Evolutionary conservation across 1,140 invertebrate genomes (phyloP).

Genomic region (Danaus plexippus): DNA sequence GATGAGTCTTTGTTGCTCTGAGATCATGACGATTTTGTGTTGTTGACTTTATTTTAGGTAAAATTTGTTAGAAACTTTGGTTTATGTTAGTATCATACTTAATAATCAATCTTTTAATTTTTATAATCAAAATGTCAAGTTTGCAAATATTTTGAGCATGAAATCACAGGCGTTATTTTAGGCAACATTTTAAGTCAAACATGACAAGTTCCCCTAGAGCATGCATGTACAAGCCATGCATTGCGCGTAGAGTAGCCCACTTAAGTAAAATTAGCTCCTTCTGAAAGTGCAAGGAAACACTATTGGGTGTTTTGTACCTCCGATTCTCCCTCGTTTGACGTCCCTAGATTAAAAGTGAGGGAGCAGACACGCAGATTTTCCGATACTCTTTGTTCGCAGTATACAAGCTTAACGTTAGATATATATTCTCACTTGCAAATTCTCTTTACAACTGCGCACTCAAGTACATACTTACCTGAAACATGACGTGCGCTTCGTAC

Average conservation of each 20-base stretch:
- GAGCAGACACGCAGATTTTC: conserved; percentile 35
- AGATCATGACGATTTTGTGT: too few relatives aligned
- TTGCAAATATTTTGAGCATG: too few relatives aligned
- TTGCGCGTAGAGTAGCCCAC: conserved; percentile 59
- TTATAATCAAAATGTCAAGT: too few relatives aligned
- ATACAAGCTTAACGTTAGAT: conserved; percentile 21
- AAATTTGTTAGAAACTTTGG: too few relatives aligned
- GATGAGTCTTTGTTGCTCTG: too few relatives aligned
- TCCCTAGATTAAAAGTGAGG: conserved; percentile 50
- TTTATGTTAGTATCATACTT: too few relatives aligned
- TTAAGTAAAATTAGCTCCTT: conserved; percentile 71
- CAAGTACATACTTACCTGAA: conserved; percentile 23
- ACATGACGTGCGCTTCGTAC: conserved; percentile 18
- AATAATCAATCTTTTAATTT: too few relatives aligned
- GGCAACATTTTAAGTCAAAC: conserved; percentile 37
- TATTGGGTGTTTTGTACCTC: conserved; percentile 65
- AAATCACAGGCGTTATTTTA: conserved; percentile 39
- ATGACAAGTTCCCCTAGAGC: conserved; percentile 40
- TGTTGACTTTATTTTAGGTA: too few relatives aligned
- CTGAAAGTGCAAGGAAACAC: conserved; percentile 63
- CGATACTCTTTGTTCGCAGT: conserved; percentile 42
- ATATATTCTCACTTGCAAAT: conserved; percentile 28
- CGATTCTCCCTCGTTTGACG: conserved; percentile 59
- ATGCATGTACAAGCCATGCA: conserved; percentile 22
- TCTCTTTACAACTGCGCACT: conserved; percentile 34